These are phyloP conservation scores for Amphiprion percula DNA, from an alignment of 2,113 vertebrate genomes.

Conservation along the genomic window DNA sequence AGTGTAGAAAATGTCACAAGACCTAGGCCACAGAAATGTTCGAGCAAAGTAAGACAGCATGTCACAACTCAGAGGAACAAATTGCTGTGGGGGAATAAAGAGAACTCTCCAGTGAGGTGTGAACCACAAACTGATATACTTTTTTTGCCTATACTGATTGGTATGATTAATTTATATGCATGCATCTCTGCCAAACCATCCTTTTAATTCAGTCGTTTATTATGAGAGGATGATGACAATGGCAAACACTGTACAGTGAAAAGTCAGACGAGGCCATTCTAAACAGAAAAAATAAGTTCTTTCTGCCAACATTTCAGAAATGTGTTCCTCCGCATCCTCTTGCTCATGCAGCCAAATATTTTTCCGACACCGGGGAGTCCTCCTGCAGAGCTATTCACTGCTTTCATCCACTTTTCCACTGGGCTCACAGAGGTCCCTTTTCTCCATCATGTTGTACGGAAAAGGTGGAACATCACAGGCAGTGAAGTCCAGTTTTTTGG, in stretches of 20 bases:
- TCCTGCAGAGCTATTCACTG: constrained; percentile 82
- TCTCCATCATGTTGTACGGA: constrained; percentile 92
- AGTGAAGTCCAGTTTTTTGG: constrained; percentile 93
- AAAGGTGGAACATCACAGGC: constrained; percentile 90
- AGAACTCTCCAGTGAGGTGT: constrained; percentile 38
- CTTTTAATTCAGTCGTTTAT: constrained; percentile 59
- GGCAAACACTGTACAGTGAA: constrained; percentile 50
- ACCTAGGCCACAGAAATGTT: constrained; percentile 29
- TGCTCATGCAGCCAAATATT: constrained; percentile 56
- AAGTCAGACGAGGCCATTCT: constrained; percentile 48
- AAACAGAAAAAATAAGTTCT: constrained; percentile 42
- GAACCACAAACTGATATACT: constrained; percentile 56
- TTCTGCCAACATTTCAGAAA: constrained; percentile 31
- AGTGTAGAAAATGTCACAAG: constrained; percentile 59
- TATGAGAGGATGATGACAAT: constrained; percentile 64
- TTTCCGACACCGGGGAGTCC: constrained; percentile 44
- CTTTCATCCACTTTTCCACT: constrained; percentile 89
- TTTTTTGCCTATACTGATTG: constrained; percentile 45
- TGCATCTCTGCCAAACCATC: constrained; percentile 76
- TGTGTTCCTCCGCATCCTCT: constrained; percentile 15
- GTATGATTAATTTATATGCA: constrained; percentile 69
- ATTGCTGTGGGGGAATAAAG: not conserved
- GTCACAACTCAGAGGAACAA: constrained; percentile 35
- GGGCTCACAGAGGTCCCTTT: constrained; percentile 90
- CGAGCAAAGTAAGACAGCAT: constrained; percentile 34